Evolutionary conservation across 1,140 invertebrate genomes (phyloP), one percentile per base, ranked within the genome.

Genomic region (Pachypeltis micranthus): DNA sequence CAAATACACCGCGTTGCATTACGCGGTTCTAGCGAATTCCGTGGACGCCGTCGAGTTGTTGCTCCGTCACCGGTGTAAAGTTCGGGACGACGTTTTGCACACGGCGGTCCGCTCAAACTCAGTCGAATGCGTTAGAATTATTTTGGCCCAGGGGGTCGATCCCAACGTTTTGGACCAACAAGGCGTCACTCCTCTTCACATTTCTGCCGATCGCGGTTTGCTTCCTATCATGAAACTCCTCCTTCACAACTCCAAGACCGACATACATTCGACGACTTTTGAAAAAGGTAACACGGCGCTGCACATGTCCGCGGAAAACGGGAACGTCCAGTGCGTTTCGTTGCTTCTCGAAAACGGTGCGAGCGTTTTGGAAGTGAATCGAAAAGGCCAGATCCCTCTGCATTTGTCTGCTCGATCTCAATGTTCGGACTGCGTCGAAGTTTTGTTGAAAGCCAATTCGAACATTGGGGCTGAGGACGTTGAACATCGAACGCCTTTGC

Each of bases 1-100:
- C 56, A 75, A 80, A 24, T 86, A 84, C 69, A 84, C 84, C 0
- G 86, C 88, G 0, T 78, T 90, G 63, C 88, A 91, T 73, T 89
- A 86, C 69, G 87, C 88, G 2, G 87, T 87, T 26, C 87, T 89
- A 70, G 87, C 87, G 0, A 86, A 89, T 70, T 84, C 85, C 39
- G 76, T 81, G 3, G 83, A 86, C 69, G 85, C 86, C 7, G 82
- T 85, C 58, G 82, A 83, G 72, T 78, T 87, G 64, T 77, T 90
- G 28, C 76, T 89, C 51, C 81, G 81, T 23, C 80, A 81, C 57
- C 84, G 84, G 4, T 81, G 84, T 23, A 67, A 79, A 81, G 58
- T 65, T 1, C 83, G 85, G 67, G 86, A 88, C 67, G 86, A 84
- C n/a, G 79, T 88, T 10, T 73, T 91, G 2, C 87, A 90, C 69